Evolutionary conservation across 2,797 vertebrate species (phyloP).

Genomic region (Brachymystax lenok): DNA sequence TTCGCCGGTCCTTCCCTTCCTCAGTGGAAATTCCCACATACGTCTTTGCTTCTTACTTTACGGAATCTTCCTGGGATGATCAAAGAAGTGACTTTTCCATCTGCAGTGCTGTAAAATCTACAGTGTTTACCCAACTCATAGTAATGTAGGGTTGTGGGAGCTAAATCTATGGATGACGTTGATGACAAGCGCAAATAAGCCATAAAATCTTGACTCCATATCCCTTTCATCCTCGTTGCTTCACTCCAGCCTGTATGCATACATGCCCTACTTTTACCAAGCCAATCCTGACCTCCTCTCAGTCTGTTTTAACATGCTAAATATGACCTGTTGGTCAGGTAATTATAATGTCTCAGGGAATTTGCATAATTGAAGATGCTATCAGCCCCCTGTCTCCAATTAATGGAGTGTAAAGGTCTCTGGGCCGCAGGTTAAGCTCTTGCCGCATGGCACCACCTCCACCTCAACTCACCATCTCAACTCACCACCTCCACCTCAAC

Average conservation of each 20-base stretch:
- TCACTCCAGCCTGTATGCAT: not conserved
- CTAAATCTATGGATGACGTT: not conserved
- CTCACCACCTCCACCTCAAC: too few species aligned
- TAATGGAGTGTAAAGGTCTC: constrained; percentile 1
- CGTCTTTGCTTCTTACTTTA: not conserved
- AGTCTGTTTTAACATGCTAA: not conserved
- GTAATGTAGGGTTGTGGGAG: not conserved
- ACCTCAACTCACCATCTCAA: too few species aligned
- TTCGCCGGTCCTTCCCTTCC: not conserved
- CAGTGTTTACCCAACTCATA: not conserved
- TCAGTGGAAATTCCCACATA: not conserved
- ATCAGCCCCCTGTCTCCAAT: not conserved
- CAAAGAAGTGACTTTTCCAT: constrained; percentile 44
- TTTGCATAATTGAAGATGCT: constrained; percentile 14
- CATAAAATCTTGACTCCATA: not conserved
- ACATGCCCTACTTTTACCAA: not conserved
- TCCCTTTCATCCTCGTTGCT: not conserved
- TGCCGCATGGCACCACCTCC: not conserved
- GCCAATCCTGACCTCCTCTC: not conserved
- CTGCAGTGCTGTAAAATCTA: constrained; percentile 35
- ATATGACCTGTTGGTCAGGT: not conserved
- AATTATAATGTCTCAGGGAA: not conserved
- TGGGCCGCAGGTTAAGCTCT: not conserved
- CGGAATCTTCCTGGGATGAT: not conserved
- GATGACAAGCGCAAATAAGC: not conserved